Evolutionary conservation across 2,888 invertebrate species (phyloP).

Genomic region (Oxyscelio sp.): DNA sequence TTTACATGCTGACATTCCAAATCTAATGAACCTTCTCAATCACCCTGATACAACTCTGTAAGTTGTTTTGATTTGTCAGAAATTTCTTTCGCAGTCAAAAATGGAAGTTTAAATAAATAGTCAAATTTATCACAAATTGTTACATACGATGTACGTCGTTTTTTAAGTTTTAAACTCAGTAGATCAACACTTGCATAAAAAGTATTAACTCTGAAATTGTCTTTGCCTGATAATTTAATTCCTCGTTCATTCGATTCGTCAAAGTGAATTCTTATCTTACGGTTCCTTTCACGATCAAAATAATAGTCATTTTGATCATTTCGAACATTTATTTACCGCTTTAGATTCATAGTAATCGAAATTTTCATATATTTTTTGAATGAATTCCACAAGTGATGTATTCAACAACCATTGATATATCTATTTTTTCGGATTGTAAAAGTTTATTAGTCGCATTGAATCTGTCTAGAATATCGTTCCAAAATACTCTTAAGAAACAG

Average conservation of each 20-base stretch:
- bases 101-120: slow-evolving; percentile 28
- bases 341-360: not conserved
- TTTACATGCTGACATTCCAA: slow-evolving; percentile 41
- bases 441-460: slow-evolving; percentile 52
- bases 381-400: no score
- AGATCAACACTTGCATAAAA: slow-evolving; percentile 37
- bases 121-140: slow-evolving; percentile 28
- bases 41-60: slow-evolving; percentile 7
- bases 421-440: slow-evolving; percentile 33
- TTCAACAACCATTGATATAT: no score
- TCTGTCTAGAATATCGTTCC: slow-evolving; percentile 45
- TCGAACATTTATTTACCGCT: no score
- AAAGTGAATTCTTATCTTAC: not conserved
- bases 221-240: slow-evolving; percentile 1
- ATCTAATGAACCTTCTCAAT: slow-evolving; percentile 47
- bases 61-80: slow-evolving; percentile 26
- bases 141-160: slow-evolving; percentile 21
- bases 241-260: slow-evolving; percentile 21
- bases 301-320: not conserved
- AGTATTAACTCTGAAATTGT: slow-evolving; percentile 25
- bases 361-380: no score
- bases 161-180: slow-evolving; percentile 22
- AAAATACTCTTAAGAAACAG: slow-evolving; percentile 40
- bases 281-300: not conserved
- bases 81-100: slow-evolving; percentile 22